Base-by-base conservation (phyloP, 1,140 invertebrate genomes). In the Agrilus planipennis region DNA sequence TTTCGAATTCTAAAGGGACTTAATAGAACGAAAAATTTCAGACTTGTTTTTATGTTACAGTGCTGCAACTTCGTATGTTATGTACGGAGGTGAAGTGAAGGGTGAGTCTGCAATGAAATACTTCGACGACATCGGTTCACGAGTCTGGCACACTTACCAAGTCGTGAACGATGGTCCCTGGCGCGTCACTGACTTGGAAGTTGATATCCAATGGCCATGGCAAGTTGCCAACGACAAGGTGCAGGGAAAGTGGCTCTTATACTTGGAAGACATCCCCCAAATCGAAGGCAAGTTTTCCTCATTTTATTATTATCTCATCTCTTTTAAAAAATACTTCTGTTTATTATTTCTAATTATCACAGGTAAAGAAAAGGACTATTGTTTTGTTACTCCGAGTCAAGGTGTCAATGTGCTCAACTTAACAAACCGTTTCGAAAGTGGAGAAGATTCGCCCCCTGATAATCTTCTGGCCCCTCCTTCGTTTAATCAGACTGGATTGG, bases 191-290 rank as follows among this genome's bases (percentile, higher is more conserved):
- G 72, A 73, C 20, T 68, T 93, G 0, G 73, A 79, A 52, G 77
- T 96, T n/a, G 66, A 71, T 18, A 83, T 97, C 42, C 71, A 76
- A 2, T 94, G 91, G 91, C 92, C 92, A 0, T 79, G 82, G 54
- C 87, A 93, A 65, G 77, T 93, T 1, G 78, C 81, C 15, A 87
- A 80, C 51, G 74, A 80, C 11, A 91, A 92, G 60, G 89, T 89
- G 78, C 64, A 51, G 23, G 87, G 86, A 28, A 93, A 94, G 62
- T 92, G 90, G 81, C 65, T 95, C 9, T 67, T 94, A 0, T 95
- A 95, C 58, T 68, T 92, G 28, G 89, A 91, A 62, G 78, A 81
- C 43, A 51, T 71, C 4, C 89, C 89, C 7, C 71, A 69, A 29
- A 72, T 88, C 15, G 78, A 84, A 64, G 74, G 79, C 70, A 67